These are phyloP conservation scores for Vireo griseus DNA, from an alignment of 2,797 vertebrate species.

Conservation along the genomic window DNA sequence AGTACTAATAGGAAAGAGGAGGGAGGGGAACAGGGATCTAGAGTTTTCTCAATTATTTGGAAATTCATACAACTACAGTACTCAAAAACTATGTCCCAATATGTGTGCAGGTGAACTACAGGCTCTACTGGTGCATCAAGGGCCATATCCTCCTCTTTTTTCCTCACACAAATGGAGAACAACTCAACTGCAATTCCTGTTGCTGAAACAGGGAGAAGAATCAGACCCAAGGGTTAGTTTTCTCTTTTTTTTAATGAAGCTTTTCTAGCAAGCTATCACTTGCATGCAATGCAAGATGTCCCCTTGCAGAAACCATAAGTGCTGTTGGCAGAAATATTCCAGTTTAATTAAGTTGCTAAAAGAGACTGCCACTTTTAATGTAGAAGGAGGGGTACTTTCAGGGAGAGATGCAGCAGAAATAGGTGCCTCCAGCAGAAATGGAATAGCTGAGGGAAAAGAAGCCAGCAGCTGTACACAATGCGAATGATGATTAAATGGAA, in stretches of 20 bases:
- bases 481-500: neutral
- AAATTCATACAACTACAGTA: neutral
- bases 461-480: neutral
- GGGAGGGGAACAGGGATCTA: neutral
- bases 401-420: neutral
- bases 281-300: neutral
- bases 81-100: neutral
- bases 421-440: neutral
- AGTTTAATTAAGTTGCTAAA: neutral
- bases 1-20: neutral
- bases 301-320: neutral
- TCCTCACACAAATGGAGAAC: neutral
- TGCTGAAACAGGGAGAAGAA: neutral
- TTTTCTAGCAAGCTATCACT: neutral
- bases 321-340: slow-evolving; percentile 1
- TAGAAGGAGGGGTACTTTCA: neutral
- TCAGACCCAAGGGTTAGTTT: neutral
- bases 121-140: rapidly evolving
- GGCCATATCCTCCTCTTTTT: neutral
- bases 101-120: neutral
- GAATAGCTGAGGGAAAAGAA: neutral
- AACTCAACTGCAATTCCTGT: neutral
- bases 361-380: neutral
- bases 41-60: neutral
- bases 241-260: neutral